Base-by-base conservation (phyloP, 2,113 vertebrate species). In the Pseudonaja textilis region DNA sequence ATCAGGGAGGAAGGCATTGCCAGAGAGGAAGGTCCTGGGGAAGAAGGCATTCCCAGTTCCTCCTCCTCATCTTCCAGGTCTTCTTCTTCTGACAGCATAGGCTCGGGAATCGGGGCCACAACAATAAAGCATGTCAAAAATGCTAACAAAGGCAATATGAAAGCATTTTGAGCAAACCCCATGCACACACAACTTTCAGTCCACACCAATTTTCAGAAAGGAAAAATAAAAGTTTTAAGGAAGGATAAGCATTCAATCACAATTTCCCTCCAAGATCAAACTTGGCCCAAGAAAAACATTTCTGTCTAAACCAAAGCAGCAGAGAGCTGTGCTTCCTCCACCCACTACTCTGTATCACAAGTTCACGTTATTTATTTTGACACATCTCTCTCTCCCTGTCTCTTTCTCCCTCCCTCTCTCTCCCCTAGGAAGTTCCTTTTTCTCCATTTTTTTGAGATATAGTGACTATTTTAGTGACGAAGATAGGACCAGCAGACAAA, bases 391-490 rank as follows among this genome's bases (percentile, higher is more conserved):
- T n/a, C 12, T 34, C 59, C 23, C 22, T 57, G 5, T 22, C 57
- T 26, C 59, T n/a, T 10, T 1, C 26, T 64, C 23, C 8, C 59
- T 26, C 25, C 61, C 22, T 57, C 25, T 64, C 61, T 5, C 10
- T 69, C 4, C 14, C 14, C 34, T 39, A 81, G 74, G 18, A 39
- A 3, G 8, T 81, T n/a, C 57, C 47, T 22, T 9, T n/a, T 25
- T 3, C 0, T 91, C 92, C 10, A 42, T 86, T 47, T 90, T 87
- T 87, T 87, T 56, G 47, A 14, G 22, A 87, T 0, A 22, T 64
- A 88, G 74, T 34, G 7, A 0, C 0, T 74, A 87, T 64, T 22
- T 4, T 3, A 3, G 10, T 55, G 34, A 42, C 59, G 88, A 25
- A 2, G 89, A 14, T 64, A 0, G 1, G 57, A 45, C 34, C 42